phyloP scores from a whole-genome alignment of 2,797 vertebrate genomes.

The Mormyrops attenuatus region DNA sequence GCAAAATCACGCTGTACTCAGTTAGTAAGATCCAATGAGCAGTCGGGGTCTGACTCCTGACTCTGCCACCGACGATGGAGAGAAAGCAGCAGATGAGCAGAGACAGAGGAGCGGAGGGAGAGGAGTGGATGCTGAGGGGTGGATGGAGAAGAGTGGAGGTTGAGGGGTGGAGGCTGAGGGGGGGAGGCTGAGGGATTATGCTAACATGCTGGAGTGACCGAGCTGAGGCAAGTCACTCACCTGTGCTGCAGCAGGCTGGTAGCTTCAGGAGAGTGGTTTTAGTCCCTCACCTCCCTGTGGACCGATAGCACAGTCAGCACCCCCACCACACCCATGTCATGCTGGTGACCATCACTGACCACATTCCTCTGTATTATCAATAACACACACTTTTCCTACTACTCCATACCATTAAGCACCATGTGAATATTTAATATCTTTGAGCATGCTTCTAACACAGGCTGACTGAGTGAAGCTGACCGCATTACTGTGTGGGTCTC shows the following conservation, averaged over 20 bases:
- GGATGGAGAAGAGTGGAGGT: neutral
- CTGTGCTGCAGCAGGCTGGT: conserved; percentile 39
- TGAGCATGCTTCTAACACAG: neutral
- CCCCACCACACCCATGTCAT: neutral
- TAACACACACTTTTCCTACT: neutral
- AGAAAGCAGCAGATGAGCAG: neutral
- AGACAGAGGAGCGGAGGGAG: neutral
- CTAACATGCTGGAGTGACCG: neutral
- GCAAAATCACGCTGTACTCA: neutral
- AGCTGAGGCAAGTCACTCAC: conserved; percentile 20
- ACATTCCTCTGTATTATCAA: neutral
- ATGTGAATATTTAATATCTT: neutral
- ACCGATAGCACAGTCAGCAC: neutral
- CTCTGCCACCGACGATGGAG: conserved; percentile 15
- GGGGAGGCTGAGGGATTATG: neutral
- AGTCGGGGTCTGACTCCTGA: conserved; percentile 20
- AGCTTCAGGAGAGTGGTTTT: conserved; percentile 43
- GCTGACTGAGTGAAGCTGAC: neutral
- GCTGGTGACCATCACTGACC: neutral
- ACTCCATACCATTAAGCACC: neutral
- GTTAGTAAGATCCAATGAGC: conserved; percentile 19
- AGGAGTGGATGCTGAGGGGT: neutral
- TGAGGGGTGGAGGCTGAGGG: neutral
- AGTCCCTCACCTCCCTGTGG: conserved; percentile 37
- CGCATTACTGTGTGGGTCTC: neutral